These are phyloP conservation scores for Tinamus major DNA, from an alignment of 2,797 vertebrate genomes.

Conservation along the genomic window DNA sequence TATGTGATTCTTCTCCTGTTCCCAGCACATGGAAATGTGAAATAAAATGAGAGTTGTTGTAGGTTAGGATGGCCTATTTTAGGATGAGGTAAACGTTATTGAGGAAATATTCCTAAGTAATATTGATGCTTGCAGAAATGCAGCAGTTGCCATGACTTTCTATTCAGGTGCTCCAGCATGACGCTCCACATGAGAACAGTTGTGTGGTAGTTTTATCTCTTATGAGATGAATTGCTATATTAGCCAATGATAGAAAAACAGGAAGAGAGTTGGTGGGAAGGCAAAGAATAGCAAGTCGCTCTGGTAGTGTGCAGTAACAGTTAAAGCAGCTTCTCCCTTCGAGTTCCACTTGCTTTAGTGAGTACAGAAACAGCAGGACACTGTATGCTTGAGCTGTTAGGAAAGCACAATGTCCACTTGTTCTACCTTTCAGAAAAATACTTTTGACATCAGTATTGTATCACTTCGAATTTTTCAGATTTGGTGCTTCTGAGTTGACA, in stretches of 20 bases:
- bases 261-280: background rate
- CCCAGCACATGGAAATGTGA: background rate
- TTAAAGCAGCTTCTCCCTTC: background rate
- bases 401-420: background rate
- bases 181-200: background rate
- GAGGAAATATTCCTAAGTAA: accelerated
- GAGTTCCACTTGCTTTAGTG: background rate
- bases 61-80: background rate
- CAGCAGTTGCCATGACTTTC: background rate
- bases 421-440: background rate
- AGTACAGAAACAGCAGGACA: background rate
- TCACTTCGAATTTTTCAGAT: background rate
- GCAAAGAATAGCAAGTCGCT: background rate
- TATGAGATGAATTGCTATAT: background rate
- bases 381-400: background rate
- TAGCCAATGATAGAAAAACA: background rate
- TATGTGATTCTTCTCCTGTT: background rate
- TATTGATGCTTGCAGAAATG: background rate
- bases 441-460: background rate
- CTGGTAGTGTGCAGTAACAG: background rate
- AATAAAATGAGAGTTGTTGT: background rate
- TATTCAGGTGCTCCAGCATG: background rate
- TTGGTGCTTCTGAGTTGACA: background rate
- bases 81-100: background rate
- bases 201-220: background rate